Percentiles rank a stretch among this genome's conserved stretches.
These are phyloP conservation scores for Atta texana DNA, from an alignment of 1,140 invertebrate genomes.

Conservation along the genomic window DNA sequence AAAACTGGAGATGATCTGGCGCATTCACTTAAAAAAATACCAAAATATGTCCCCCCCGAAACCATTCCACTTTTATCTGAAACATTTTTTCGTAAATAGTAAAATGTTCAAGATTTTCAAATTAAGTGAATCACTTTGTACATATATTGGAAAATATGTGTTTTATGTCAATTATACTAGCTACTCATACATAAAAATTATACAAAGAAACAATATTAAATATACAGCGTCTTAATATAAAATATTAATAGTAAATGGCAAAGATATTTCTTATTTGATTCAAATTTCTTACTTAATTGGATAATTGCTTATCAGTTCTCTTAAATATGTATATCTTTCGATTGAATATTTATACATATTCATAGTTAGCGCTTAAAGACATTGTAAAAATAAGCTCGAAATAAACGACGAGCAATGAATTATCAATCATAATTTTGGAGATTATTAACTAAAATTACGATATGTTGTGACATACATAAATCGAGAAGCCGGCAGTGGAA, in stretches of 20 bases:
- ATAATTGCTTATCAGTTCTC: not conserved
- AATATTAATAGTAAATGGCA: not conserved
- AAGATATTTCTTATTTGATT: not conserved
- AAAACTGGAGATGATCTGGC: too few species aligned
- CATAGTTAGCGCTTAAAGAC: not conserved
- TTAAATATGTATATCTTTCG: not conserved
- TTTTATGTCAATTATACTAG: conserved; percentile 14
- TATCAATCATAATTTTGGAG: not conserved
- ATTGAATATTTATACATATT: not conserved
- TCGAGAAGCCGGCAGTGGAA: not conserved
- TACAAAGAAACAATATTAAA: not conserved
- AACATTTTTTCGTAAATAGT: too few species aligned
- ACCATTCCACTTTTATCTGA: too few species aligned
- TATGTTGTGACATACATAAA: not conserved
- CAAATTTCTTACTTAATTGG: not conserved
- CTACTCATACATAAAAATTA: not conserved
- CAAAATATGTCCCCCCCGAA: too few species aligned
- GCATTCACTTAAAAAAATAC: too few species aligned
- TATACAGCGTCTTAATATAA: not conserved
- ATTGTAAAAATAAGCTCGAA: not conserved
- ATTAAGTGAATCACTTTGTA: too few species aligned
- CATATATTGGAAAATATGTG: not conserved
- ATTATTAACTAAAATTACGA: not conserved
- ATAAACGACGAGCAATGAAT: not conserved
- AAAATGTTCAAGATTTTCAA: too few species aligned